Base-by-base conservation (phyloP, 1,140 invertebrate genomes). In the Orius laevigatus region DNA sequence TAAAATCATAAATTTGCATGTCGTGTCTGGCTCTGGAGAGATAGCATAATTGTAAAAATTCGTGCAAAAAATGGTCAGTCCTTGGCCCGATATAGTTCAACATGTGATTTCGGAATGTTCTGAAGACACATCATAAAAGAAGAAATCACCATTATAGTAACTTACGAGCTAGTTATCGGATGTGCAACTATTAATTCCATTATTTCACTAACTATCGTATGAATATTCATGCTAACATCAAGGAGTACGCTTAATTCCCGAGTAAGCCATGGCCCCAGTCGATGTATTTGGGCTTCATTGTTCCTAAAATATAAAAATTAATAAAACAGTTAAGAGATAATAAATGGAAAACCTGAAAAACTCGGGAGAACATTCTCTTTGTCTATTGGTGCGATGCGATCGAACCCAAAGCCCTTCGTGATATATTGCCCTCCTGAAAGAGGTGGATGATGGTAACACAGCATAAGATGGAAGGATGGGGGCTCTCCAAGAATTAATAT, bases 231-330 rank as follows among this genome's bases (percentile, higher is more conserved):
- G 55, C 76, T 20, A 16, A 47, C 65, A 55, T 71, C 66, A 46
- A 79, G 58, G 50, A 89, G 60, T 57, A 77, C 79, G 62, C 76
- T 72, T 11, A 95, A 66, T 67, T 95, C 90, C 49, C 90, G 70
- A 59, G 83, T 83, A 1, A 95, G 66, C 86, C 88, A 95, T 1
- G 84, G 84, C 42, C 87, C 74, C 32, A 95, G 63, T 2, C 89
- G 75, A 62, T 84, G 77, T 44, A 78, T 73, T 61, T 82, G 76
- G 18, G 78, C 75, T 40, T 81, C 81, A 67, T 90, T 84, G 58
- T 73, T 68, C 59, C 79, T 79, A 59, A 51, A 64, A 70, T 73
- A 70, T 16, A 51, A 50, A 58, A 45, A 57, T 25, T 11, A 39
- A 48, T 40, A 49, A 33, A 46, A 45, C 5, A 33, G 15, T 36